These are phyloP conservation scores for Trinorchestia longiramus DNA, from an alignment of 1,140 invertebrate species.

Conservation along the genomic window DNA sequence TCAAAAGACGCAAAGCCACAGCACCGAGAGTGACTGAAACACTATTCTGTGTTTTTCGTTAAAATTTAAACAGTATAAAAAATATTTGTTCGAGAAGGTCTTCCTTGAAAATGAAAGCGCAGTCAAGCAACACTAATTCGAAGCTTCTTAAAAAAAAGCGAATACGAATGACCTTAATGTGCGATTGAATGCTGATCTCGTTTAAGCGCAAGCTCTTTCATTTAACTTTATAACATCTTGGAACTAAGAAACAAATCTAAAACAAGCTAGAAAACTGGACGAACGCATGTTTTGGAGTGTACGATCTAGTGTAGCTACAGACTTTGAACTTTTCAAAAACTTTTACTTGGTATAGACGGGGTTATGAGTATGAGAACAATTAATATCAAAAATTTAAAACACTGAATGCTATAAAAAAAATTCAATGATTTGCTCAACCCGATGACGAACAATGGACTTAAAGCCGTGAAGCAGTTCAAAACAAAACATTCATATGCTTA, in stretches of 20 bases:
- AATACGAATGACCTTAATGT: neutral
- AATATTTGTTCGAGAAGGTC: neutral
- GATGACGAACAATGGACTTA: neutral
- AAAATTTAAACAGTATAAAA: neutral
- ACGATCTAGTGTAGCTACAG: neutral
- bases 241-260: neutral
- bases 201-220: neutral
- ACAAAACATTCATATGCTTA: neutral
- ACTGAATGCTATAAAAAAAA: no score
- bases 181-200: neutral
- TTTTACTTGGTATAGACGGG: neutral
- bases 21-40: neutral
- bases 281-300: neutral
- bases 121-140: neutral
- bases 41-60: neutral
- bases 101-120: neutral
- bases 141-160: neutral
- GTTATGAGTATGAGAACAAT: neutral
- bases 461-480: neutral
- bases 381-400: no score
- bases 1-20: neutral
- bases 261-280: neutral
- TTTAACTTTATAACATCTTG: neutral
- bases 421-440: neutral
- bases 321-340: neutral